Percentiles rank a stretch among this genome's conserved stretches.
Conservation (phyloP, 2,888 invertebrate species). For the Ochlodes sylvanus region DNA sequence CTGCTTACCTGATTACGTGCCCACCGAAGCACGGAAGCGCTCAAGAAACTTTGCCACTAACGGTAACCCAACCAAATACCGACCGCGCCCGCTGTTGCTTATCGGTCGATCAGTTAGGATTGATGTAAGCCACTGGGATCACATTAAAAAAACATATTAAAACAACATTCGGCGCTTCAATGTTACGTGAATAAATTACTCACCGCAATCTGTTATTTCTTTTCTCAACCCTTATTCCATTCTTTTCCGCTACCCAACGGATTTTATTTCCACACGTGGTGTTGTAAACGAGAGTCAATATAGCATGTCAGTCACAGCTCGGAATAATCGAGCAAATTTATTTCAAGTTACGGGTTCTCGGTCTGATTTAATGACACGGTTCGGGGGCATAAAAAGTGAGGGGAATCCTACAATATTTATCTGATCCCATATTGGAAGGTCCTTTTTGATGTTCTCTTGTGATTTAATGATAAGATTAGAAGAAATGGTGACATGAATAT, state of each 20-base stretch:
- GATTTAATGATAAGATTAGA: background rate
- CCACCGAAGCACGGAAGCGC: no score
- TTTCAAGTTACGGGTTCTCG: constrained; percentile 21
- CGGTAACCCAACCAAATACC: no score
- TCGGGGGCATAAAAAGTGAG: constrained; percentile 1
- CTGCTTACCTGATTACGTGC: no score
- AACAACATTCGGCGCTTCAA: no score
- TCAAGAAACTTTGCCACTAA: no score
- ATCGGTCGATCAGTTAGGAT: no score
- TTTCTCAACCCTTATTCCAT: background rate
- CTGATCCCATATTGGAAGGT: background rate
- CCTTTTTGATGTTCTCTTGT: constrained; percentile 1
- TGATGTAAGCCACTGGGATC: no score
- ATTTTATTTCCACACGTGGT: constrained; percentile 16
- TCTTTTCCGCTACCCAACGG: background rate
- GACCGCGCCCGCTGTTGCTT: no score
- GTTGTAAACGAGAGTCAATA: constrained; percentile 3
- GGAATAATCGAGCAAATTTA: constrained; percentile 21
- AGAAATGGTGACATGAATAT: no score
- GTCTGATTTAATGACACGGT: constrained; percentile 16
- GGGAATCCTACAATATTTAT: background rate
- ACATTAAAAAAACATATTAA: no score
- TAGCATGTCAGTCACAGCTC: constrained; percentile 14
- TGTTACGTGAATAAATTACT: background rate
- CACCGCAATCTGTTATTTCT: background rate